phyloP scores from a whole-genome alignment of 2,888 invertebrate species.

The Drosophila parthenogenetica region DNA sequence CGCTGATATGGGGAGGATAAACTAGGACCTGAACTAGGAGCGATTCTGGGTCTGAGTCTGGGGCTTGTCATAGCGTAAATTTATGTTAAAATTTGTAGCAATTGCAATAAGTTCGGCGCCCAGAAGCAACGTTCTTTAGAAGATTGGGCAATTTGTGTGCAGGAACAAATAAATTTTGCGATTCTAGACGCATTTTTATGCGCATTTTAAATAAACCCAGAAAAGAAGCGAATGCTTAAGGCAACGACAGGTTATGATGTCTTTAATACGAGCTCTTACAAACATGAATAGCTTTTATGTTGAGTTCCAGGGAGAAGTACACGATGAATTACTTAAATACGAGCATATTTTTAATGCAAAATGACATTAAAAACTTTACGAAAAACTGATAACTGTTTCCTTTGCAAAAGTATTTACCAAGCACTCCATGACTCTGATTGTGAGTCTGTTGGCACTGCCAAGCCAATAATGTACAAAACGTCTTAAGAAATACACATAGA shows the following conservation, averaged over 20 bases:
- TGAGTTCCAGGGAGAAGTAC: constrained; percentile 1
- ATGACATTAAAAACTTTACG: constrained; percentile 69
- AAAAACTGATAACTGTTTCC: constrained; percentile 68
- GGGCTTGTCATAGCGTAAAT: constrained; percentile 72
- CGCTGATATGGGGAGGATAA: constrained; percentile 20
- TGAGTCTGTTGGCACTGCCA: constrained; percentile 52
- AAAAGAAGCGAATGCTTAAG: constrained; percentile 27
- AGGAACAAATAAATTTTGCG: constrained; percentile 72
- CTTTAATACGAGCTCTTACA: constrained; percentile 21
- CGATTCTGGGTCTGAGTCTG: neutral
- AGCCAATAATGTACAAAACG: constrained; percentile 65
- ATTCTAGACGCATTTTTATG: constrained; percentile 48
- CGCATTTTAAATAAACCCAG: constrained; percentile 44
- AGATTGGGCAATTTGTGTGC: constrained; percentile 60
- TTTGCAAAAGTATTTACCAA: constrained; percentile 61
- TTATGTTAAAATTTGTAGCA: constrained; percentile 80
- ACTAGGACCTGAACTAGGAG: neutral
- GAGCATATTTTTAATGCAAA: constrained; percentile 62
- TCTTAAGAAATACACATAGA: constrained; percentile 51
- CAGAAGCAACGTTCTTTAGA: constrained; percentile 35
- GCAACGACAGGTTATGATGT: constrained; percentile 22
- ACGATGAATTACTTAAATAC: constrained; percentile 44
- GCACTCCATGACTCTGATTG: constrained; percentile 68
- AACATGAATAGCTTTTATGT: neutral
- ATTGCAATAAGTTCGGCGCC: constrained; percentile 73